phyloP scores from a whole-genome alignment of 2,888 invertebrate genomes.

The Junonia oenone region DNA sequence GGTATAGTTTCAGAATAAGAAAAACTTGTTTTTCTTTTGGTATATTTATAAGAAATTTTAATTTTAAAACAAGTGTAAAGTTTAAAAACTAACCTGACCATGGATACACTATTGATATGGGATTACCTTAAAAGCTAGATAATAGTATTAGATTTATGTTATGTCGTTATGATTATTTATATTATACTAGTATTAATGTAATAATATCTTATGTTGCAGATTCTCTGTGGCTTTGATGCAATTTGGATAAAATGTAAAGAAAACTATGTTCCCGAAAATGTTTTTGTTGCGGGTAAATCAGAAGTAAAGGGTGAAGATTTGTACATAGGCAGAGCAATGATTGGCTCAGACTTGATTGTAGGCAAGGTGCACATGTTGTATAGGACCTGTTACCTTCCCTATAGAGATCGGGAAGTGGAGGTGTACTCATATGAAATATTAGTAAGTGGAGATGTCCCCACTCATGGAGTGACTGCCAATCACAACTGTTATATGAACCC shows the following conservation, averaged over 20 bases:
- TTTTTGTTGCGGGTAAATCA: conserved; percentile 80
- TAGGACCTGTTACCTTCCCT: conserved; percentile 85
- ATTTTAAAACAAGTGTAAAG: no score
- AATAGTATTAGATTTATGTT: neutral
- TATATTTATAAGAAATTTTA: no score
- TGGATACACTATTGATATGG: no score
- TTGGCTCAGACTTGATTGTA: conserved; percentile 85
- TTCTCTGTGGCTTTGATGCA: conserved; percentile 48
- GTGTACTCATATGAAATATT: conserved; percentile 40
- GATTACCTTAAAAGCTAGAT: neutral
- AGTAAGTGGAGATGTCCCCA: conserved; percentile 22
- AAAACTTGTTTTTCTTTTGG: no score
- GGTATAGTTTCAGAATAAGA: no score
- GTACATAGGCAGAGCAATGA: conserved; percentile 84
- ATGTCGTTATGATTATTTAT: neutral
- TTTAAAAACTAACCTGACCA: no score
- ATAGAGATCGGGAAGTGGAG: conserved; percentile 38
- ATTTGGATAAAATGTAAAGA: conserved; percentile 74
- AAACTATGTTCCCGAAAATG: conserved; percentile 82
- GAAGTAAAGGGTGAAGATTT: conserved; percentile 68
- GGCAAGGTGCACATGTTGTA: conserved; percentile 84
- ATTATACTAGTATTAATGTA: no score
- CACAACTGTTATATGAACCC: conserved; percentile 13
- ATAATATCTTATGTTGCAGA: conserved; percentile 33
- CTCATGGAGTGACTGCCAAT: conserved; percentile 1